Evolutionary conservation across 2,797 vertebrate genomes (phyloP).

Genomic region (Moxostoma hubbsi): DNA sequence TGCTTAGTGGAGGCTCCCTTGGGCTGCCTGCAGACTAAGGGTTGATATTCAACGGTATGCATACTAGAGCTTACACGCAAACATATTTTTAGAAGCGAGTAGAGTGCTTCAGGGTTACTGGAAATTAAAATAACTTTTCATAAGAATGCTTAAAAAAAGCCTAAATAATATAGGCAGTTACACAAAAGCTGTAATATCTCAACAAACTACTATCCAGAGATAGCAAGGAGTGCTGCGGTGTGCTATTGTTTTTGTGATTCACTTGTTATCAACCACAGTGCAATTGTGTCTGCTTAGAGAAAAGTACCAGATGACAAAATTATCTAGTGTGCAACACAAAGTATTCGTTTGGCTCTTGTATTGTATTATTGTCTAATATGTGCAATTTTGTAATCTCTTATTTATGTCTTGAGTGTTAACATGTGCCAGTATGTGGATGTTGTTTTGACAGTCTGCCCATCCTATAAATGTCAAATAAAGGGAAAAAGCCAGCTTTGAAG

Average conservation of each 20-base stretch:
- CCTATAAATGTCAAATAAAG: slow-evolving; percentile 1
- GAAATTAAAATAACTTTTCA: slow-evolving; percentile 30
- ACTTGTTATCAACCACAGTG: not conserved
- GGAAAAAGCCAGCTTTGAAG: not conserved
- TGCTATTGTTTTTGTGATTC: not conserved
- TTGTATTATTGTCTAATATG: not conserved
- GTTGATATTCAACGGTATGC: slow-evolving; percentile 21
- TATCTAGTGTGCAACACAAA: not conserved
- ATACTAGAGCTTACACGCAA: slow-evolving; percentile 1
- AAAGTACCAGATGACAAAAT: slow-evolving; percentile 10
- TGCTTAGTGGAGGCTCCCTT: slow-evolving; percentile 52
- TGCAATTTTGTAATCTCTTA: not conserved
- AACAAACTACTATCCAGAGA: slow-evolving; percentile 9
- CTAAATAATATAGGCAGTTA: slow-evolving; percentile 21
- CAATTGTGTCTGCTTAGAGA: slow-evolving; percentile 8
- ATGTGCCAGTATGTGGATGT: slow-evolving; percentile 9
- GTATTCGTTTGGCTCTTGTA: not conserved
- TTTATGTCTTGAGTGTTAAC: not conserved
- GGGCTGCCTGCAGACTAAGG: slow-evolving; percentile 45
- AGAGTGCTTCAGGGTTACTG: slow-evolving; percentile 4
- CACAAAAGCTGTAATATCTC: not conserved
- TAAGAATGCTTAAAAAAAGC: not conserved
- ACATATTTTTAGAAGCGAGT: not conserved
- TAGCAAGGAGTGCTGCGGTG: not conserved
- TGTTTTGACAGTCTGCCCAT: slow-evolving; percentile 25